phyloP scores from a whole-genome alignment of 2,888 invertebrate species.

The Tholera decimalis region DNA sequence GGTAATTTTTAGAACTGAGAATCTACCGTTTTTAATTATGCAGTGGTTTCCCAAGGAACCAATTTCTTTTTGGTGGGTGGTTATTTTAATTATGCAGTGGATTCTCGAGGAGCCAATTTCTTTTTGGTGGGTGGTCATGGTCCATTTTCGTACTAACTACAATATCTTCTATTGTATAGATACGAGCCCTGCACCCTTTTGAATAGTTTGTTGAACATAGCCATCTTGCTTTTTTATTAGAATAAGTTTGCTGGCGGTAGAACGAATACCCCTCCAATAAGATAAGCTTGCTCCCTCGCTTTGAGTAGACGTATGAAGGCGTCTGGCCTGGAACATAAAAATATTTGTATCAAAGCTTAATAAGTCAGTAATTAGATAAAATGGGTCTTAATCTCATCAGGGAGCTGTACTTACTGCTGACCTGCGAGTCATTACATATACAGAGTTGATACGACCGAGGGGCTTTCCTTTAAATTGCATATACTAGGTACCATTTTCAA shows the following conservation, averaged over 20 bases:
- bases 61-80: constrained; percentile 39
- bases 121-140: constrained; percentile 34
- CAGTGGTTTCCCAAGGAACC: constrained; percentile 8
- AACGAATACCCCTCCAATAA: constrained; percentile 46
- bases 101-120: no score
- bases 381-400: no score
- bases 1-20: background rate
- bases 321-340: constrained; percentile 2
- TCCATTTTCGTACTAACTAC: constrained; percentile 10
- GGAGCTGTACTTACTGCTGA: no score
- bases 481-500: no score
- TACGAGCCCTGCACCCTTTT: constrained; percentile 42
- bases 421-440: no score
- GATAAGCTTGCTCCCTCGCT: constrained; percentile 36
- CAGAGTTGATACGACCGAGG: no score
- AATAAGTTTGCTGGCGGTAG: constrained; percentile 15
- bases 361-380: background rate
- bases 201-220: constrained; percentile 36
- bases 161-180: constrained; percentile 17
- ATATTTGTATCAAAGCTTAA: no score
- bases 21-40: background rate
- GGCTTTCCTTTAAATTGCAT: no score
- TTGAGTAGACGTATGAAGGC: constrained; percentile 50
- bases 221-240: constrained; percentile 40
- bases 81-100: no score